Conservation (phyloP, 2,888 invertebrate genomes). For the Ariolimax columbianus region DNA sequence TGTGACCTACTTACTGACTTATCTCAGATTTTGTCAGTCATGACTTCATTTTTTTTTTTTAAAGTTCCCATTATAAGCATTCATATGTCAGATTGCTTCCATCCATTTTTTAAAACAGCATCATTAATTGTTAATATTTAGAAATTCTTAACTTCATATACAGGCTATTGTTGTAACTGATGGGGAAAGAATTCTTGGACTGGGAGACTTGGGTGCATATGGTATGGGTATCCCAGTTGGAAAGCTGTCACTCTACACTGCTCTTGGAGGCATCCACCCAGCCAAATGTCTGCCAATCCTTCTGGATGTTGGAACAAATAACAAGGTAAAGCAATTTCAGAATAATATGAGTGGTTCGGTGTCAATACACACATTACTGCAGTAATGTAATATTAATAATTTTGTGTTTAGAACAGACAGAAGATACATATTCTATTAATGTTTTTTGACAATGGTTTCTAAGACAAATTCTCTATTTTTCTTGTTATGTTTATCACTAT, state of each 20-base stretch:
- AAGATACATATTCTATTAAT: too few species aligned
- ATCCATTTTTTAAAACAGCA: too few species aligned
- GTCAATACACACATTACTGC: not conserved
- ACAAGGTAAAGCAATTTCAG: slow-evolving; percentile 81
- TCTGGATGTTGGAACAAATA: slow-evolving; percentile 96
- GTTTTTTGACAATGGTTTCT: too few species aligned
- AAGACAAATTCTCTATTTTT: too few species aligned
- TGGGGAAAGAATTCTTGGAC: slow-evolving; percentile 97
- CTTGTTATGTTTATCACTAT: too few species aligned
- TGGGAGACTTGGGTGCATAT: slow-evolving; percentile 97
- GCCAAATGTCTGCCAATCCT: slow-evolving; percentile 95
- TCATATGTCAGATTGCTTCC: too few species aligned
- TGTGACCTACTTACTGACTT: too few species aligned
- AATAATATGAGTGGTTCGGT: not conserved
- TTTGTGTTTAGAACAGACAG: not conserved
- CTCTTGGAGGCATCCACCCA: slow-evolving; percentile 96
- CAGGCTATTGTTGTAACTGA: slow-evolving; percentile 91
- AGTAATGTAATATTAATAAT: not conserved
- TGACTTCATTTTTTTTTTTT: too few species aligned
- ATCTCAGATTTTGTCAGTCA: too few species aligned
- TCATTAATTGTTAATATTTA: not conserved
- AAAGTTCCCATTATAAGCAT: too few species aligned
- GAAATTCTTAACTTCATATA: not conserved
- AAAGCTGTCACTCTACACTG: slow-evolving; percentile 97
- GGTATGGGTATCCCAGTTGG: slow-evolving; percentile 99